A percentile compares a stretch with the other conserved stretches of the same genome.
Conservation (phyloP, 2,888 invertebrate species). For the Galeopsomyia nigrocyanea region DNA sequence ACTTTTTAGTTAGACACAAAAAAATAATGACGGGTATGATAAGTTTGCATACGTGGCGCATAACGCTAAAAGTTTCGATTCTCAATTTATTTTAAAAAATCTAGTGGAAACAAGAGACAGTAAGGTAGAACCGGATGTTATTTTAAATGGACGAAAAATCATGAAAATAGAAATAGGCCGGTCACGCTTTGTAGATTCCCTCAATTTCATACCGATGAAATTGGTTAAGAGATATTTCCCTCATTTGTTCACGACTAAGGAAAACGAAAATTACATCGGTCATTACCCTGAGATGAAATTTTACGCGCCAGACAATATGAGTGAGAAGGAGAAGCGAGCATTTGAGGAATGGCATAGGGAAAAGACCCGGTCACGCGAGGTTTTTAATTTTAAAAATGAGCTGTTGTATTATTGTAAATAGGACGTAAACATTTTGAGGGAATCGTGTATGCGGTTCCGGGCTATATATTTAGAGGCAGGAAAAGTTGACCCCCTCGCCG, state of each 20-base stretch:
- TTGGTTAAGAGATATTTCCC: no score
- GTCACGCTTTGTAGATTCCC: background rate
- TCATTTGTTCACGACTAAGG: no score
- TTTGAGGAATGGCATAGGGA: no score
- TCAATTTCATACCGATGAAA: no score
- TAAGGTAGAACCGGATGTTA: background rate
- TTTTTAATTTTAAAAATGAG: no score
- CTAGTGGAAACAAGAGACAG: background rate
- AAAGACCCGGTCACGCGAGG: no score
- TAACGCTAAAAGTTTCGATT: conserved; percentile 8
- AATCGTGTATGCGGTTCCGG: background rate
- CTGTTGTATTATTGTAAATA: background rate
- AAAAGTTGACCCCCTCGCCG: background rate
- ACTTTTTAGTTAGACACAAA: no score
- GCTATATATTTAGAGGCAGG: background rate
- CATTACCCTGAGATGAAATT: no score
- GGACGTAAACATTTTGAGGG: background rate
- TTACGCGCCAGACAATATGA: no score
- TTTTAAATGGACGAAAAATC: background rate
- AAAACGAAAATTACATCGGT: no score
- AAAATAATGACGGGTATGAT: no score
- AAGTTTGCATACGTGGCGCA: background rate
- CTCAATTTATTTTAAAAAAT: background rate
- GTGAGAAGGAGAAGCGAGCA: no score
- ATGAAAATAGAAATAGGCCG: background rate